phyloP scores from a whole-genome alignment of 1,140 invertebrate genomes.

The Zaprionus inermis region DNA sequence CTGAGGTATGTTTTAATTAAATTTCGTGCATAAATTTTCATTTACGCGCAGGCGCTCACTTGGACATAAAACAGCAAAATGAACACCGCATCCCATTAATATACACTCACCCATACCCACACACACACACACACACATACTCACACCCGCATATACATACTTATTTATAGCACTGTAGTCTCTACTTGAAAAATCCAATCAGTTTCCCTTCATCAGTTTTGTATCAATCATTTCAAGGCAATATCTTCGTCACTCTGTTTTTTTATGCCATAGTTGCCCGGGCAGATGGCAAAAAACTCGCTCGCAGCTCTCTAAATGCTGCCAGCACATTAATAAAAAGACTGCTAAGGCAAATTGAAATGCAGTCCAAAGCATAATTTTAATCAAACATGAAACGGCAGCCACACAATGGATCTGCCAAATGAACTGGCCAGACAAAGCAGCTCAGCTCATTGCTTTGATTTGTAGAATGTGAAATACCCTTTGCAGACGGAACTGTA shows the following conservation, averaged over 20 bases:
- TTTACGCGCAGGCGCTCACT: constrained; percentile 64
- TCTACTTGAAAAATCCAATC: constrained; percentile 20
- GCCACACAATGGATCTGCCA: constrained; percentile 43
- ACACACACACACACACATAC: constrained; percentile 15
- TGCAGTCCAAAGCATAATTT: constrained; percentile 72
- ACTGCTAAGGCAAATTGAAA: constrained; percentile 70
- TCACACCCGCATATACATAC: constrained; percentile 19
- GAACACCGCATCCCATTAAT: constrained; percentile 41
- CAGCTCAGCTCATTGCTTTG: neutral
- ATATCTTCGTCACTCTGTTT: neutral
- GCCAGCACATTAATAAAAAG: constrained; percentile 72
- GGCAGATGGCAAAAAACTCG: neutral
- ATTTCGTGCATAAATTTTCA: constrained; percentile 81
- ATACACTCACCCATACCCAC: constrained; percentile 32
- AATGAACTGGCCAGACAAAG: constrained; percentile 16
- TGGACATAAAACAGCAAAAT: constrained; percentile 60
- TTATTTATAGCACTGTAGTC: constrained; percentile 17
- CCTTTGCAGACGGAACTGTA: neutral
- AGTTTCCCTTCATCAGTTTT: constrained; percentile 2
- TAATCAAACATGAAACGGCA: constrained; percentile 67
- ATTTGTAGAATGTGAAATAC: neutral
- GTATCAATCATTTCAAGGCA: neutral
- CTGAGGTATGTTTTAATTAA: constrained; percentile 86
- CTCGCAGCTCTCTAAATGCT: constrained; percentile 24
- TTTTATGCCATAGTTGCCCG: constrained; percentile 2